A percentile compares a stretch with the other conserved stretches of the same genome.
These are phyloP conservation scores for Spongilla lacustris DNA, from an alignment of 37 sponge, comb jelly and placozoan genomes.

Conservation along the genomic window DNA sequence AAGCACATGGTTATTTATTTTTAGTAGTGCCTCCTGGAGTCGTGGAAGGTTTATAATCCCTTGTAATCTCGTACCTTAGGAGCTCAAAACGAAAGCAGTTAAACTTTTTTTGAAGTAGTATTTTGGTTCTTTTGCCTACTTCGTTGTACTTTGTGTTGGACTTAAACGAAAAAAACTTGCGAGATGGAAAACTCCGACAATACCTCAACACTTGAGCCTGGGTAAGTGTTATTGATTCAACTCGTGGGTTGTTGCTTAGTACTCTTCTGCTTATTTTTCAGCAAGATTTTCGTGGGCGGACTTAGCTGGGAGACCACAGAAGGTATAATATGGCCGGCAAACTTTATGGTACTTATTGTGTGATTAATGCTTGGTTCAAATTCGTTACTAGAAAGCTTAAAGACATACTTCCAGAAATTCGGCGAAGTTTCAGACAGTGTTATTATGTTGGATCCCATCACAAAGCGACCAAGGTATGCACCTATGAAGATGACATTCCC, in stretches of 20 bases:
- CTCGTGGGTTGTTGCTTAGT: background rate
- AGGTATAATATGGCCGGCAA: slow-evolving; percentile 33
- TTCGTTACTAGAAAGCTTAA: slow-evolving; percentile 30
- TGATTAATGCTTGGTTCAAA: background rate
- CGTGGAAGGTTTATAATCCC: background rate
- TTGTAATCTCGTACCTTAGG: background rate
- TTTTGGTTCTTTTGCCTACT: background rate
- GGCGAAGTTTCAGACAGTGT: slow-evolving; percentile 68
- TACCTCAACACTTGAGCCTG: background rate
- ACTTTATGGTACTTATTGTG: background rate
- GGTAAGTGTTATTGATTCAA: background rate
- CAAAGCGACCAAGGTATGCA: slow-evolving; percentile 40
- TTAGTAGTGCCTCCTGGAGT: background rate
- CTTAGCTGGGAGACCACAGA: slow-evolving; percentile 68
- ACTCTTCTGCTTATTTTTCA: background rate
- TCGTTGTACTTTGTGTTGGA: background rate
- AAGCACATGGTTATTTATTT: background rate
- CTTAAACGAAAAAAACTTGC: background rate
- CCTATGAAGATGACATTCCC: too few relatives aligned
- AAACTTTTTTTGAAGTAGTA: background rate
- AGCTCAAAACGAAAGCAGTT: background rate
- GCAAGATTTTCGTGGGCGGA: slow-evolving; percentile 78
- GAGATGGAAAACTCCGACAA: background rate
- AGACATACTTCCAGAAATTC: slow-evolving; percentile 51
- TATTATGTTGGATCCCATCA: slow-evolving; percentile 50